Percentiles rank a stretch among this genome's conserved stretches.
Evolutionary conservation across 2,888 invertebrate species (phyloP).

Genomic region (Liposcelis brunnea): DNA sequence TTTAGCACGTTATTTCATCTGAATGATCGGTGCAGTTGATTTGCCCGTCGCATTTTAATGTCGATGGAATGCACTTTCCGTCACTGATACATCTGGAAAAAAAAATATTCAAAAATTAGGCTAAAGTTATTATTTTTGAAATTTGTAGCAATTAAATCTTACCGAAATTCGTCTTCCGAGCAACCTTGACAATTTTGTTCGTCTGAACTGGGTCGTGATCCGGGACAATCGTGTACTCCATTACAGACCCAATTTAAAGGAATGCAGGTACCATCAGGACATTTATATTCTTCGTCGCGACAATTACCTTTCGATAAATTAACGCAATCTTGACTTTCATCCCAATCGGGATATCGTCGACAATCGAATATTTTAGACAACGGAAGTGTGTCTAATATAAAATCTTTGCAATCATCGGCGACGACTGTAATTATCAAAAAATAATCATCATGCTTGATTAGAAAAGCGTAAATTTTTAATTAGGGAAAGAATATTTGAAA

Average conservation of each 20-base stretch:
- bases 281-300: conserved; percentile 35
- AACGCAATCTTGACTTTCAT: conserved; percentile 33
- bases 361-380: conserved; percentile 40
- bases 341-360: conserved; percentile 36
- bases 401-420: conserved; percentile 40
- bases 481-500: no score
- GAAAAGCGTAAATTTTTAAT: no score
- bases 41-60: conserved; percentile 38
- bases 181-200: conserved; percentile 30
- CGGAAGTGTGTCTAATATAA: conserved; percentile 35
- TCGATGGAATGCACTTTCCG: conserved; percentile 25
- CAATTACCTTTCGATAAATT: conserved; percentile 35
- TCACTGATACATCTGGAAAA: conserved; percentile 26
- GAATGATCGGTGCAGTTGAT: conserved; percentile 42
- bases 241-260: conserved; percentile 40
- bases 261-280: conserved; percentile 40
- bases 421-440: conserved; percentile 32
- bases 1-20: conserved; percentile 37
- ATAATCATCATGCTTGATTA: neutral
- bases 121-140: no score
- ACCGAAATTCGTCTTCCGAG: conserved; percentile 28
- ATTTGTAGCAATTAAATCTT: no score
- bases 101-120: no score
- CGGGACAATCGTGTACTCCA: conserved; percentile 29
- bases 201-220: conserved; percentile 25